phyloP scores from a whole-genome alignment of 2,113 vertebrate genomes.

The Sturnus vulgaris region DNA sequence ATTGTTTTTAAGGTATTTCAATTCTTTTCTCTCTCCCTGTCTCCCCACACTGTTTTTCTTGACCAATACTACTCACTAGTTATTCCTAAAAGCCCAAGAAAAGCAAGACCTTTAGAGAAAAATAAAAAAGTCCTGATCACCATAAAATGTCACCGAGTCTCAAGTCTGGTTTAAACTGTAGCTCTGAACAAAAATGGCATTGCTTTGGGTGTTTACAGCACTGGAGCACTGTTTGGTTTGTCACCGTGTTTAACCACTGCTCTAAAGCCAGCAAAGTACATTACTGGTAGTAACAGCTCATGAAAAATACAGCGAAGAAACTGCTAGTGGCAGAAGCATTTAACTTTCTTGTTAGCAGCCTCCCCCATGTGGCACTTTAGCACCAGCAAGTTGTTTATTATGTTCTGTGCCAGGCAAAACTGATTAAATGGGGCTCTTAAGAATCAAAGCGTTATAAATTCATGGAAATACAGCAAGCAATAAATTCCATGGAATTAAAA shows the following conservation, averaged over 20 bases:
- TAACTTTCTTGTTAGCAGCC: conserved; percentile 94
- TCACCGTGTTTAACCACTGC: conserved; percentile 80
- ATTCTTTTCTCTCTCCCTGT: neutral
- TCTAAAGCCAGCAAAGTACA: conserved; percentile 83
- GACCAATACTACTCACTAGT: conserved; percentile 14
- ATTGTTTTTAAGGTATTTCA: conserved; percentile 48
- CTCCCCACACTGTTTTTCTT: neutral
- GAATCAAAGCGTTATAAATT: conserved; percentile 99
- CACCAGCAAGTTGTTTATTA: conserved; percentile 98
- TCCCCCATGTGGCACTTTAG: conserved; percentile 96
- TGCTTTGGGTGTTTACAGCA: conserved; percentile 52
- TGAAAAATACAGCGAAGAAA: conserved; percentile 93
- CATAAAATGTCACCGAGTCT: neutral
- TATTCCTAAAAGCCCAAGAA: conserved; percentile 46
- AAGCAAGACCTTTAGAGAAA: neutral
- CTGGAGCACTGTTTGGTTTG: conserved; percentile 76
- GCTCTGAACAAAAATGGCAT: conserved; percentile 48
- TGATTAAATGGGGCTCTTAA: conserved; percentile 98
- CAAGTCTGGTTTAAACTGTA: neutral
- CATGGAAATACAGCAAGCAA: conserved; percentile 98
- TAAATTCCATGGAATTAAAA: conserved; percentile 99
- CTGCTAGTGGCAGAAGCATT: conserved; percentile 92
- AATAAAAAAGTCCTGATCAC: neutral
- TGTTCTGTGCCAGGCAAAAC: conserved; percentile 93
- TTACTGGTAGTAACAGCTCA: conserved; percentile 86